Base-by-base conservation (phyloP, 2,888 invertebrate genomes). In the Pheosia tremula region DNA sequence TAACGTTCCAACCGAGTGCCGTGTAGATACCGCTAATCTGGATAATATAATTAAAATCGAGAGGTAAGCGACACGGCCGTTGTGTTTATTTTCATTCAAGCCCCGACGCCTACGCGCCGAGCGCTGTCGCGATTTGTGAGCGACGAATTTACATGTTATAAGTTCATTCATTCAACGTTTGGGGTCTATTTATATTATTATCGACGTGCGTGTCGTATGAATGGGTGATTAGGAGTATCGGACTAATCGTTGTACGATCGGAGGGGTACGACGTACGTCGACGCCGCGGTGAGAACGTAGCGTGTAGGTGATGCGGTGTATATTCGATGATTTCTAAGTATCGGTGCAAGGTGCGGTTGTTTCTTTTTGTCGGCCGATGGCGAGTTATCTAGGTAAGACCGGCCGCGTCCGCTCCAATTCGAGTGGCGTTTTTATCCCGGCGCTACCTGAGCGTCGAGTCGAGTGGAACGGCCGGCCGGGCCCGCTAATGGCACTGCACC, bases 101-200 rank as follows among this genome's bases (percentile, higher is more conserved):
- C 82, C 74, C 73, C 73, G 83, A 87, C 91, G 89, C 93, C 93
- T 90, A 91, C 91, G 90, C 92, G 78, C 83, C 74, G 80, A 74
- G 84, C 88, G 86, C 78, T 88, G 90, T 91, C 90, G 91, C 93
- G 91, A 92, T 92, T 93, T 89, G 87, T 87, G 88, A 90, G 84
- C 89, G 88, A 90, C 90, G 88, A 91, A 91, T 92, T 92, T 92
- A 91, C 91, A 92, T 92, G 89, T 86, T 90, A 88, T 90, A 89
- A 87, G 87, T 89, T 90, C 91, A 91, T 92, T 92, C 91, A 91
- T 90, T 84, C 87, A 80, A 85, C 82, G 85, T 83, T 86, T 81
- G 55, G 84, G 84, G 81, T 83, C 84, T 89, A 89, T 91, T 91
- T 90, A 88, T 91, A 89, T 87, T 87, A 86, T 85, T 87, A 90